Percentiles rank a stretch among this genome's conserved stretches.
These are phyloP conservation scores for Ophioderma brevispina DNA, from an alignment of 35 echinoderm and acorn worm species.

Conservation along the genomic window DNA sequence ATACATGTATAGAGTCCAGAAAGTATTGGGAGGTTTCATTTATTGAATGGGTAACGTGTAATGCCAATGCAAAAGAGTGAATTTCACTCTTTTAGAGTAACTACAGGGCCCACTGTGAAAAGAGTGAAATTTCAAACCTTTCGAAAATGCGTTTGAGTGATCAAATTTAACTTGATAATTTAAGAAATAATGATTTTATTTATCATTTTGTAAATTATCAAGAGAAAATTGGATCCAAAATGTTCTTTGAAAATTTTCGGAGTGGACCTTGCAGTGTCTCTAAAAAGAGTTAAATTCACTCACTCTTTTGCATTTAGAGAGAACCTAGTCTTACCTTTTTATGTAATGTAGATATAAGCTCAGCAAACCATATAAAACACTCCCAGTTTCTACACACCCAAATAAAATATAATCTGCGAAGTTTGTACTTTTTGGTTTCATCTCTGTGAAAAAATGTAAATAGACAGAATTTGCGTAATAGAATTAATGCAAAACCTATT, in stretches of 20 bases:
- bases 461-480: too few relatives aligned
- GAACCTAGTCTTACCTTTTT: conserved; percentile 53
- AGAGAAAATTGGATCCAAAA: too few relatives aligned
- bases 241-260: too few relatives aligned
- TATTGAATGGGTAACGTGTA: not conserved
- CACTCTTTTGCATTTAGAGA: not conserved
- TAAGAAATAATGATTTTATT: not conserved
- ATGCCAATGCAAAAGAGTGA: too few relatives aligned
- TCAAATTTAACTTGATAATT: not conserved
- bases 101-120: too few relatives aligned
- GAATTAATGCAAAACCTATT: too few relatives aligned
- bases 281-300: not conserved
- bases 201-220: too few relatives aligned
- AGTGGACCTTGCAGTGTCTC: too few relatives aligned
- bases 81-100: too few relatives aligned
- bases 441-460: conserved; percentile 19
- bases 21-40: not conserved
- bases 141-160: too few relatives aligned
- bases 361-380: conserved; percentile 89
- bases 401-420: conserved; percentile 79
- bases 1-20: too few relatives aligned
- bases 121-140: too few relatives aligned
- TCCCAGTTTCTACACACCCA: conserved; percentile 78
- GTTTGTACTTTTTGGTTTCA: conserved; percentile 26
- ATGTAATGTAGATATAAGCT: conserved; percentile 66